Base-by-base conservation (phyloP, 2,888 invertebrate species). In the Acanthococcus lagerstroemiae region DNA sequence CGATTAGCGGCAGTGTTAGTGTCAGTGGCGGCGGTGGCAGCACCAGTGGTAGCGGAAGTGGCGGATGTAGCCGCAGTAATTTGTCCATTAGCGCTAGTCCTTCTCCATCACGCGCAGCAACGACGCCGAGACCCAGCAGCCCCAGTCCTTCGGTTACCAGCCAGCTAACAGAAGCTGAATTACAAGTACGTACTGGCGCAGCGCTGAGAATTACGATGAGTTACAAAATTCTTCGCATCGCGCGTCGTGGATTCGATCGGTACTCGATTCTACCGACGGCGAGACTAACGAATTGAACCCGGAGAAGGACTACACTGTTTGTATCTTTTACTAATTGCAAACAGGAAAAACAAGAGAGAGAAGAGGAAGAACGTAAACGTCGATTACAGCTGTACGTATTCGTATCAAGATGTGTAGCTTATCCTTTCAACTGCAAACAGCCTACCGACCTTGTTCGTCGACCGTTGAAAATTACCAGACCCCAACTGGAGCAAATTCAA, bases 341-440 rank as follows among this genome's bases (percentile, higher is more conserved):
- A 5, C 73, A 88, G 84, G 95, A 94, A 74, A 91, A 90, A 75
- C 92, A 94, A 72, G 96, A 96, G 76, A 86, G 91, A 69, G 88
- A 96, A 75, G 96, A 99, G 78, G 96, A 96, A 75, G 95, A 96
- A 73, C 84, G 95, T 70, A 96, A 96, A 76, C 84, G 88, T 69
- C 85, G 93, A 68, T 85, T 99, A 67, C 99, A 99, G 76, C 80
- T 99, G 46, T 99, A 99, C 79, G 97, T 99, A 70, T 99, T 99
- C 77, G 92, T 99, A 71, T 94, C 96, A 70, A 83, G 97, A 75
- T 95, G 96, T 78, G 86, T 96, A 74, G 94, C 99, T 6, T 97
- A 99, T 80, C 97, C 97, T 6, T 99, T 99, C 81, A 99, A 97
- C 79, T 95, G 96, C 12, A 99, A 99, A 78, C 97, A 97, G 76